Conservation (phyloP, 2,113 vertebrate genomes). For the Silurus meridionalis region DNA sequence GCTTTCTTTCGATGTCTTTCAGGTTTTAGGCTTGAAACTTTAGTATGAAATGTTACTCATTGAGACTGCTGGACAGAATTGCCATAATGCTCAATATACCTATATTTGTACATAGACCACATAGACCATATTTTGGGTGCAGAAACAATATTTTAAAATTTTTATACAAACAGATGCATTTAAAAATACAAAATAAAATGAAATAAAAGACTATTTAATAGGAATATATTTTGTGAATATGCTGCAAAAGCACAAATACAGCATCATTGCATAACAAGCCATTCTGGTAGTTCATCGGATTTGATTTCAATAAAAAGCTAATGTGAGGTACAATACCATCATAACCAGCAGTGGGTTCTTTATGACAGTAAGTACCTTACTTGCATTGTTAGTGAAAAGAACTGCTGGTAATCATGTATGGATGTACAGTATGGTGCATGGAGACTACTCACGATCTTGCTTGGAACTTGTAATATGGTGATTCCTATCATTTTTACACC, state of each 20-base stretch:
- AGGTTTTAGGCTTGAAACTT: neutral
- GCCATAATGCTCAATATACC: neutral
- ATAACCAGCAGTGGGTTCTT: slow-evolving; percentile 18
- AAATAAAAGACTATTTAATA: neutral
- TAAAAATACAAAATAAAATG: neutral
- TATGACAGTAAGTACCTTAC: slow-evolving; percentile 33
- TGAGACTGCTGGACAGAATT: neutral
- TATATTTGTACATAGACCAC: neutral
- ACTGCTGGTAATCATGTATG: slow-evolving; percentile 4
- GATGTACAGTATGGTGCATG: neutral
- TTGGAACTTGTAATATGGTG: neutral
- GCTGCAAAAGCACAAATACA: slow-evolving; percentile 16
- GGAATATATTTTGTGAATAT: neutral
- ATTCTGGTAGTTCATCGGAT: slow-evolving; percentile 29
- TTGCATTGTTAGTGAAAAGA: slow-evolving; percentile 37
- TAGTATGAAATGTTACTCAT: neutral
- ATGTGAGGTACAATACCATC: slow-evolving; percentile 35
- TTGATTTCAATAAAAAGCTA: slow-evolving; percentile 5
- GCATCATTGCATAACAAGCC: slow-evolving; percentile 32
- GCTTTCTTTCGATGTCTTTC: neutral
- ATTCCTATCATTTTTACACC: neutral
- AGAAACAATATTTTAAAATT: slow-evolving; percentile 17
- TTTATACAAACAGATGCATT: neutral
- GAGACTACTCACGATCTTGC: neutral
- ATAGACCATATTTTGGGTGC: slow-evolving; percentile 29